Evolutionary conservation across 2,888 invertebrate genomes (phyloP).

Genomic region (Pollenia angustigena): DNA sequence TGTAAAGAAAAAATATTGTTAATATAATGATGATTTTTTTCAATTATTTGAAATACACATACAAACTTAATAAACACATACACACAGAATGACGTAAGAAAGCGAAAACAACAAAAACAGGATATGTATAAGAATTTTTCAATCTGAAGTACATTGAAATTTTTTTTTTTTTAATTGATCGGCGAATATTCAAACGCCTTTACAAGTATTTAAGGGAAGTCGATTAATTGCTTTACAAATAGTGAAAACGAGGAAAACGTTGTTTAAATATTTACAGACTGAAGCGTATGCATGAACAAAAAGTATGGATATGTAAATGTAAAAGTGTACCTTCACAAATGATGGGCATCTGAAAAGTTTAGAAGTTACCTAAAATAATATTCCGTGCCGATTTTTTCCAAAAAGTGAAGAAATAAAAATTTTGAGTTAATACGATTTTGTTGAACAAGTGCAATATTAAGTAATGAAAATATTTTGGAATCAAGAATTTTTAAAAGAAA

Average conservation of each 20-base stretch:
- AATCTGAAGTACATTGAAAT: neutral
- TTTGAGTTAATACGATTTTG: too few species aligned
- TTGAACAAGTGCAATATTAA: too few species aligned
- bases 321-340: neutral
- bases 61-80: neutral
- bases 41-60: slow-evolving; percentile 39
- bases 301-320: neutral
- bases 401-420: too few species aligned
- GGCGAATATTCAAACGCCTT: slow-evolving; percentile 15
- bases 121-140: neutral
- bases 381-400: too few species aligned
- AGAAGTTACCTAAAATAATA: too few species aligned
- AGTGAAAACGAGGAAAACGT: neutral
- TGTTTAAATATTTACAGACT: slow-evolving; percentile 15
- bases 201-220: slow-evolving; percentile 34
- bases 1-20: slow-evolving; percentile 1
- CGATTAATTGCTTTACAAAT: slow-evolving; percentile 25
- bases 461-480: too few species aligned
- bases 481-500: too few species aligned
- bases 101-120: neutral
- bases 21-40: slow-evolving; percentile 39
- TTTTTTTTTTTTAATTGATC: slow-evolving; percentile 18
- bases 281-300: neutral
- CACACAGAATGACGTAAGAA: too few species aligned
- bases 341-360: slow-evolving; percentile 11